These are phyloP conservation scores for Amphipyra tragopoginis DNA, from an alignment of 2,888 invertebrate genomes.

Conservation along the genomic window DNA sequence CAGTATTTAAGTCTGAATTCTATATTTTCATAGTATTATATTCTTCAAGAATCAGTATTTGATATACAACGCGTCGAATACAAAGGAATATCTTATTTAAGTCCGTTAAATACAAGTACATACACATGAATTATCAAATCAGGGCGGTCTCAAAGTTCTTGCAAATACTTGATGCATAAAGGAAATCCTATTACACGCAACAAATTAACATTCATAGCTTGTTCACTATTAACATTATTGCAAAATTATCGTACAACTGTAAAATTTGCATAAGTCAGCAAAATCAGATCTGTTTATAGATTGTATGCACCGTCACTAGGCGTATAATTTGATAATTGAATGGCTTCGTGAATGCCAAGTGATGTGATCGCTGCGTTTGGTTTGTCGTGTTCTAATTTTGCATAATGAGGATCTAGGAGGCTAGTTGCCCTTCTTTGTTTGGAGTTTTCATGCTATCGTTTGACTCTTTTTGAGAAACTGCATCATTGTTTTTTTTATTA, in stretches of 20 bases:
- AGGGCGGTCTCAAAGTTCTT: slow-evolving; percentile 33
- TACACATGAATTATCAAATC: slow-evolving; percentile 32
- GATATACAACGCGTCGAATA: too few relatives aligned
- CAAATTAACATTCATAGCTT: slow-evolving; percentile 58
- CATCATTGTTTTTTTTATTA: too few relatives aligned
- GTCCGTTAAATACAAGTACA: slow-evolving; percentile 11
- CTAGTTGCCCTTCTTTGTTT: slow-evolving; percentile 3
- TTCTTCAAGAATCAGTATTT: too few relatives aligned
- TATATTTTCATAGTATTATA: too few relatives aligned
- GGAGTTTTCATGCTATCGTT: slow-evolving; percentile 11
- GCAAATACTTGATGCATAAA: slow-evolving; percentile 41
- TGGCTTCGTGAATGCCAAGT: slow-evolving; percentile 39
- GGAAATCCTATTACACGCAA: slow-evolving; percentile 49
- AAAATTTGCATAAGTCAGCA: slow-evolving; percentile 53
- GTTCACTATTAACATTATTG: slow-evolving; percentile 52
- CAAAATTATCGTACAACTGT: slow-evolving; percentile 58
- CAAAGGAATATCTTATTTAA: too few relatives aligned
- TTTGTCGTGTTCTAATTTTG: slow-evolving; percentile 29
- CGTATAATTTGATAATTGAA: slow-evolving; percentile 50
- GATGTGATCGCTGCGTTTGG: slow-evolving; percentile 37
- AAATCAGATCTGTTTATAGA: slow-evolving; percentile 50
- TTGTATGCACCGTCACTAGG: slow-evolving; percentile 37
- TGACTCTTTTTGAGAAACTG: too few relatives aligned
- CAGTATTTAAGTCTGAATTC: too few relatives aligned
- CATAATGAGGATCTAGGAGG: slow-evolving; percentile 11